Evolutionary conservation across 2,888 invertebrate species (phyloP).

Genomic region (Agonopterix subpropinquella): DNA sequence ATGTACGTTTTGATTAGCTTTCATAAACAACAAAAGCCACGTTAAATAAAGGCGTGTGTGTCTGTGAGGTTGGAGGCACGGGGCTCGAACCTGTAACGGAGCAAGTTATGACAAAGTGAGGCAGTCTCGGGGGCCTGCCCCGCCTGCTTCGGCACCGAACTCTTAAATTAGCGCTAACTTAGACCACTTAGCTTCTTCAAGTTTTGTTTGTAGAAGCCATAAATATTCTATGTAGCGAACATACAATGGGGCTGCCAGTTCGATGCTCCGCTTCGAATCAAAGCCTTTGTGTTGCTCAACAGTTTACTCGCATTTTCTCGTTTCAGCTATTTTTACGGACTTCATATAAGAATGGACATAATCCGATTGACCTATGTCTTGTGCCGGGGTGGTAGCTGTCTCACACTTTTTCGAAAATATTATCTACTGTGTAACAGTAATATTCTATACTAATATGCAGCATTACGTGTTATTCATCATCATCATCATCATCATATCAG

Average conservation of each 20-base stretch:
- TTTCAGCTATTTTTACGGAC: slow-evolving; percentile 11
- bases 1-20: slow-evolving; percentile 42
- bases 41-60: slow-evolving; percentile 45
- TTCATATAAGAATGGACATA: slow-evolving; percentile 1
- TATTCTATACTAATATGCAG: too few relatives aligned
- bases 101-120: slow-evolving; percentile 66
- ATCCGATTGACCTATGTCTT: slow-evolving; percentile 4
- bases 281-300: slow-evolving; percentile 40
- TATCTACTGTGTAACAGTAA: too few relatives aligned
- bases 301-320: slow-evolving; percentile 27
- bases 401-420: too few relatives aligned
- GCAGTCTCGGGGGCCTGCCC: slow-evolving; percentile 38
- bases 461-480: too few relatives aligned
- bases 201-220: slow-evolving; percentile 69
- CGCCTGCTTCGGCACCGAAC: slow-evolving; percentile 46
- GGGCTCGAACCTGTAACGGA: slow-evolving; percentile 28
- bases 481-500: too few relatives aligned
- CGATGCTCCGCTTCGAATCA: slow-evolving; percentile 42
- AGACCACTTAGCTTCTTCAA: slow-evolving; percentile 68
- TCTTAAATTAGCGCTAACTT: slow-evolving; percentile 73
- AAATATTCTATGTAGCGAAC: slow-evolving; percentile 59
- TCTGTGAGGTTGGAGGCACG: slow-evolving; percentile 13
- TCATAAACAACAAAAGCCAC: slow-evolving; percentile 43
- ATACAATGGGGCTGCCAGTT: slow-evolving; percentile 41
- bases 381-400: neutral